phyloP scores from a whole-genome alignment of 2,113 vertebrate genomes.

The Scomber colias region DNA sequence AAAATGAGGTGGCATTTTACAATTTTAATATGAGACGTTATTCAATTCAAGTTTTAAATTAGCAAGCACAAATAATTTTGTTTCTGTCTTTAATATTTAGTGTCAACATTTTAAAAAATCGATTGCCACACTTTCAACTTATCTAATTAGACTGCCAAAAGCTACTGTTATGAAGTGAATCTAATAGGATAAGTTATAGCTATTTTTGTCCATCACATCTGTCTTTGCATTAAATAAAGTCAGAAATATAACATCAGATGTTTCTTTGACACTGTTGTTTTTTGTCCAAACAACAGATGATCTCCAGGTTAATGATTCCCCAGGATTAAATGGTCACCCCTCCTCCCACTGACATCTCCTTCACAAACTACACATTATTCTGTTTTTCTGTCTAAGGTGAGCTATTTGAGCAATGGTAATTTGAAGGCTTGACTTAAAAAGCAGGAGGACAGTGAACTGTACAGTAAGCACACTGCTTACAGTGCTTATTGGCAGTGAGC shows the following conservation, averaged over 20 bases:
- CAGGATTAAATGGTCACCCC: conserved; percentile 14
- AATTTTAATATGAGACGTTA: background rate
- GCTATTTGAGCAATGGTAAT: conserved; percentile 55
- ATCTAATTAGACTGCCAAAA: background rate
- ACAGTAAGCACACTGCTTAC: conserved; percentile 39
- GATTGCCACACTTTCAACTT: background rate
- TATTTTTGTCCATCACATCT: background rate
- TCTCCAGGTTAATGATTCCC: conserved; percentile 3
- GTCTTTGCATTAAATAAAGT: too few relatives aligned
- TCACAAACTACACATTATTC: conserved; percentile 44
- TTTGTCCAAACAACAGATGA: background rate
- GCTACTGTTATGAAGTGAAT: background rate
- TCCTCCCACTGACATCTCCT: conserved; percentile 5
- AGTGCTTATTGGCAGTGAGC: conserved; percentile 55
- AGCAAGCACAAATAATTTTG: background rate
- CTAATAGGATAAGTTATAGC: background rate
- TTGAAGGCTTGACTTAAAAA: conserved; percentile 68
- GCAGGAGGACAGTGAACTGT: conserved; percentile 52
- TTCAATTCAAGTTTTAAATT: background rate
- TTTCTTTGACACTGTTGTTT: background rate
- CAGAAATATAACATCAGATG: background rate
- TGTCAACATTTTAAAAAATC: background rate
- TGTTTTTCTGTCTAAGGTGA: conserved; percentile 51
- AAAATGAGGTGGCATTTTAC: background rate
- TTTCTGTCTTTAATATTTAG: background rate